Evolutionary conservation across 2,797 vertebrate species (phyloP).

Genomic region (Lutjanus campechanus): DNA sequence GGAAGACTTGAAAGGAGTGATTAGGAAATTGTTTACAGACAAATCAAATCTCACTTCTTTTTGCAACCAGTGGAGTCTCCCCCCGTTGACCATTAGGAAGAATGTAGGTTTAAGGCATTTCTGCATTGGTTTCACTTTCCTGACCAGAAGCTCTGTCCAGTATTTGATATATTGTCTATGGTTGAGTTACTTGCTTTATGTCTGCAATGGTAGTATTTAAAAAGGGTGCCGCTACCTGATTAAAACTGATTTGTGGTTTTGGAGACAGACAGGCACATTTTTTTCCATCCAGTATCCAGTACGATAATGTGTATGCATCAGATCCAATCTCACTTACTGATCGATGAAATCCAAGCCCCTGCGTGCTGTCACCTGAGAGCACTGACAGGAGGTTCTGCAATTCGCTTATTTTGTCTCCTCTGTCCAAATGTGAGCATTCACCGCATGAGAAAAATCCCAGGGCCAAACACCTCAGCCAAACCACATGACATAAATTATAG

Average conservation of each 20-base stretch:
- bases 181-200: neutral
- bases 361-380: constrained; percentile 38
- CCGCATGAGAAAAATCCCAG: constrained; percentile 24
- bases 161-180: too few relatives aligned
- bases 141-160: too few relatives aligned
- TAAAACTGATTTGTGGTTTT: constrained; percentile 3
- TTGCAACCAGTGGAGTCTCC: too few relatives aligned
- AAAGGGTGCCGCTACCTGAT: neutral
- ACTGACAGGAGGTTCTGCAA: constrained; percentile 3
- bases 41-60: too few relatives aligned
- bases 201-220: neutral
- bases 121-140: too few relatives aligned
- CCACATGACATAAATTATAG: constrained; percentile 33
- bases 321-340: neutral
- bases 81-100: too few relatives aligned
- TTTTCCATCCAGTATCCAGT: neutral
- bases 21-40: too few relatives aligned
- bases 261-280: neutral
- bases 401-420: constrained; percentile 16
- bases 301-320: neutral
- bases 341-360: constrained; percentile 44
- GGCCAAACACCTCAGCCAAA: constrained; percentile 11
- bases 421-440: constrained; percentile 21
- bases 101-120: too few relatives aligned
- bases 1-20: too few relatives aligned